phyloP scores from a whole-genome alignment of 2,113 vertebrate genomes.

The Fregata magnificens region DNA sequence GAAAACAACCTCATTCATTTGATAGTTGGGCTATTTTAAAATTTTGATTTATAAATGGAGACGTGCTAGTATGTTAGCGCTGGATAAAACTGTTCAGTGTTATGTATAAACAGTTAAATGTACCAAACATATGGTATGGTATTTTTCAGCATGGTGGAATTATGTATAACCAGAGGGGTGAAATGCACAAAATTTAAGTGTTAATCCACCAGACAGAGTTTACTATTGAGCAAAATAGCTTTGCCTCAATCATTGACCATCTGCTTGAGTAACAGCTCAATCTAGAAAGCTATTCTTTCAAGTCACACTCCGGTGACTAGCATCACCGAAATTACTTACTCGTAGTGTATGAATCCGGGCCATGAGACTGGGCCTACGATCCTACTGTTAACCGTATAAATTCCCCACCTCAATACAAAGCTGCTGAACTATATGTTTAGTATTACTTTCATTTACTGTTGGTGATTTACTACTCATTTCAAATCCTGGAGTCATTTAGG shows the following conservation, averaged over 20 bases:
- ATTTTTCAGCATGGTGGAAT: not conserved
- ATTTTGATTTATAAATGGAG: not conserved
- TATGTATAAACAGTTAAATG: not conserved
- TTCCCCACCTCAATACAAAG: not conserved
- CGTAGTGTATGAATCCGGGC: fast-evolving
- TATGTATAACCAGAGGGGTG: not conserved
- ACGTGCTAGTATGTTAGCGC: not conserved
- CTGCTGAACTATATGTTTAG: not conserved
- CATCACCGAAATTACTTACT: not conserved
- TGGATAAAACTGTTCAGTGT: not conserved
- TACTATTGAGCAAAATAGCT: not conserved
- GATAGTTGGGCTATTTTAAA: not conserved
- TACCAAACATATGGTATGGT: not conserved
- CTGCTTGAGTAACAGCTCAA: not conserved
- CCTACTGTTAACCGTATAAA: not conserved
- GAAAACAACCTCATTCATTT: not conserved
- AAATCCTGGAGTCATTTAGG: not conserved
- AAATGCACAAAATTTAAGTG: not conserved
- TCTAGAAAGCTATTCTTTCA: not conserved
- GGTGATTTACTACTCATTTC: not conserved
- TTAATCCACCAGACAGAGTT: not conserved
- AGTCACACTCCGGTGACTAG: fast-evolving
- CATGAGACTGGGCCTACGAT: not conserved
- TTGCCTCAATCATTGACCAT: not conserved
- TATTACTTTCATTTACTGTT: not conserved